These are phyloP conservation scores for Trachelus iudaicus DNA, from an alignment of 2,888 invertebrate species.

Conservation along the genomic window DNA sequence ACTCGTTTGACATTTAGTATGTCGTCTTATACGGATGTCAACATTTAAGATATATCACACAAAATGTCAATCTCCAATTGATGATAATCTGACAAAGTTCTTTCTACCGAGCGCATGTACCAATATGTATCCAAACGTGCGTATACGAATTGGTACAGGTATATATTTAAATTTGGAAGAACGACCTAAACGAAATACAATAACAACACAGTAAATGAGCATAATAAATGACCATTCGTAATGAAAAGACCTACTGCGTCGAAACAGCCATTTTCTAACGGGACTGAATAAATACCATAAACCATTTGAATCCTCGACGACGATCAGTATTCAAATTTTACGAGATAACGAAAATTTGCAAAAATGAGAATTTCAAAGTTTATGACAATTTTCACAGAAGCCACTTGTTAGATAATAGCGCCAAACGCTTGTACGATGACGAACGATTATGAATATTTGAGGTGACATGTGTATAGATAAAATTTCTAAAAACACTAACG, in stretches of 20 bases:
- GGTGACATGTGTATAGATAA: not conserved
- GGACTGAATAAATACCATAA: not conserved
- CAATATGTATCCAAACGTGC: not conserved
- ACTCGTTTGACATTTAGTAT: not conserved
- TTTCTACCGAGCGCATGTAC: not conserved
- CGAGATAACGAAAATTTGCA: not conserved
- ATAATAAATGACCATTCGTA: conserved; percentile 14
- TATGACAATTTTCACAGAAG: not conserved
- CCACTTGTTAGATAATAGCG: not conserved
- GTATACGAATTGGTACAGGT: not conserved
- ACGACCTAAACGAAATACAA: conserved; percentile 15
- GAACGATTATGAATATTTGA: not conserved
- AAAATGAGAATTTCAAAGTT: not conserved
- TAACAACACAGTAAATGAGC: conserved; percentile 15
- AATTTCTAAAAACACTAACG: not conserved
- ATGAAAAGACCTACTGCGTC: conserved; percentile 1
- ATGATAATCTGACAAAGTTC: not conserved
- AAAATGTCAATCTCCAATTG: not conserved
- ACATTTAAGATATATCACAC: not conserved
- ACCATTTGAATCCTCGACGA: not conserved
- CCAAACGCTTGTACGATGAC: not conserved
- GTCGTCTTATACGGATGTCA: not conserved
- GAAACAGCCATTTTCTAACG: not conserved
- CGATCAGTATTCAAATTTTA: not conserved
- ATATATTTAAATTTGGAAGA: conserved; percentile 12